phyloP scores from a whole-genome alignment of 2,888 invertebrate species.

The Macrophya alboannulata region DNA sequence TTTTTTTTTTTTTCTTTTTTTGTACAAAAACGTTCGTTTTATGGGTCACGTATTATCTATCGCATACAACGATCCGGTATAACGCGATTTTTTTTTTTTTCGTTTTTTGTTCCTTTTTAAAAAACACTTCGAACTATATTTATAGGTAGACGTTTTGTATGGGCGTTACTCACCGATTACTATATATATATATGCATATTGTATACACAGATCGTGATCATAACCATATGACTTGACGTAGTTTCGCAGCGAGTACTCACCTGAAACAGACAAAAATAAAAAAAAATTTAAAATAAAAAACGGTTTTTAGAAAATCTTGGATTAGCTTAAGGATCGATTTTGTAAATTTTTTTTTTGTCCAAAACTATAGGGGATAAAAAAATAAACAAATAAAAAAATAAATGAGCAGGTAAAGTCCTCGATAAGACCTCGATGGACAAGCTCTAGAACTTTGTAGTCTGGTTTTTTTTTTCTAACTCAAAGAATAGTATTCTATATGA shows the following conservation, averaged over 20 bases:
- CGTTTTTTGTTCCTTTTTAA: background rate
- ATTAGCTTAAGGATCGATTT: background rate
- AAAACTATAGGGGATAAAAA: background rate
- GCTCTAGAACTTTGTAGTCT: too few relatives aligned
- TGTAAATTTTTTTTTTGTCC: background rate
- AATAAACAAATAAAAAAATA: too few relatives aligned
- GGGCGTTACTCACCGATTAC: slow-evolving; percentile 8
- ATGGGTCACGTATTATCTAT: slow-evolving; percentile 19
- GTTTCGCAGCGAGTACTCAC: slow-evolving; percentile 7
- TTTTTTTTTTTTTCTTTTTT: slow-evolving; percentile 4
- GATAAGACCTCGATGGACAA: too few relatives aligned
- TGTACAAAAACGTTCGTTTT: slow-evolving; percentile 19
- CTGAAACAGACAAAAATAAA: slow-evolving; percentile 39
- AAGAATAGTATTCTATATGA: too few relatives aligned
- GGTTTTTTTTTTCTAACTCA: too few relatives aligned
- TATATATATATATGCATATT: too few relatives aligned
- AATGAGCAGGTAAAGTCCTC: too few relatives aligned
- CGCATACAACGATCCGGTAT: background rate
- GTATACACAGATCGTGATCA: background rate
- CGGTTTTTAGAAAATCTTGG: background rate
- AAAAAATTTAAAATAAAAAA: background rate
- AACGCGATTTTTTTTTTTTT: background rate
- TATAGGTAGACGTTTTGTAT: background rate
- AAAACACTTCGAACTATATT: background rate
- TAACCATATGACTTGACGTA: background rate